Base-by-base conservation (phyloP, 2,113 vertebrate species). In the Dendropsophus ebraccatus region DNA sequence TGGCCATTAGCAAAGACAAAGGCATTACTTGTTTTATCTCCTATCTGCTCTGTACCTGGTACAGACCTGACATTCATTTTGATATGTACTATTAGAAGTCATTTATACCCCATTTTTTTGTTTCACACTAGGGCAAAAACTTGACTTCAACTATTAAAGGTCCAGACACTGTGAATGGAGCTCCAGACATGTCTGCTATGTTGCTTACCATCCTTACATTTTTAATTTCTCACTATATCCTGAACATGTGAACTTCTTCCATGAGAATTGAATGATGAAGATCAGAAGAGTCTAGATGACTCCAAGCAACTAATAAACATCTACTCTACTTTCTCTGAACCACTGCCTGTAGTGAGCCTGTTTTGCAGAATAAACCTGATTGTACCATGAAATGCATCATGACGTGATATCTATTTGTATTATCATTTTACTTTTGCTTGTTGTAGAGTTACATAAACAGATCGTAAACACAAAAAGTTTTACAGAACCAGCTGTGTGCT, bases 191-290 rank as follows among this genome's bases (percentile, higher is more conserved):
- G 10, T 25, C 76, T n/a, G 62, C 50, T 23, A 72, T 79, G 49
- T 37, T 70, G 21, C 32, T 85, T 21, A n/a, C 25, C 76, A 56
- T 79, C 14, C n/a, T 80, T 49, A 37, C 52, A 21, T 56, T 80
- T 12, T 86, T 23, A 35, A 28, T 80, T 28, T 58, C 70, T 23
- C 69, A 73, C 10, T 73, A 81, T 19, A 72, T 86, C 17, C 16
- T 86, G n/a, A 25, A 50, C 30, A 52, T 80, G 14, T 86, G 28
- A 60, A 56, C 21, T 2, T 23, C 4, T 21, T 37, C 23, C 19
- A 58, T 41, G 49, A 54, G 60, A 14, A 74, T 13, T 19, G 45
- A 70, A 11, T 13, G 49, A 13, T 82, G 80, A 50, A 23, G 32
- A 45, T 13, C 32, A 35, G 21, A 13, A 1, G 7, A n/a, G 52